Conservation (phyloP, 2,888 invertebrate species). For the Lasioglossum zephyrum region DNA sequence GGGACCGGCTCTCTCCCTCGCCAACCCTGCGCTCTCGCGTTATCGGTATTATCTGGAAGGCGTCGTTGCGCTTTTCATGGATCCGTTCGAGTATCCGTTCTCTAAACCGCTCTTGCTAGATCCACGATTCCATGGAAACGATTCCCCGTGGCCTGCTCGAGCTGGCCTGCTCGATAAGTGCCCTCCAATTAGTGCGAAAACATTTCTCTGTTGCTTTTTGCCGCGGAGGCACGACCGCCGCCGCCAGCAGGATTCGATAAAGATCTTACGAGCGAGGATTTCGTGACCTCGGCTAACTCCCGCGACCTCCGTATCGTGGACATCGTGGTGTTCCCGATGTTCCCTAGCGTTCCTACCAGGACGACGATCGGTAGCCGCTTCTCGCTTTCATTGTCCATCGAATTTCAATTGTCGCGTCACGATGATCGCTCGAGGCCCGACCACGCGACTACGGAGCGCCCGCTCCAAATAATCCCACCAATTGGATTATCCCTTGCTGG, state of each 20-base stretch:
- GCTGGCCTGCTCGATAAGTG: constrained; percentile 75
- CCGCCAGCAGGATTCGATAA: constrained; percentile 57
- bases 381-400: constrained; percentile 18
- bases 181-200: constrained; percentile 81
- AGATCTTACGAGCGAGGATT: constrained; percentile 67
- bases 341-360: neutral
- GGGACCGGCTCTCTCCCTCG: constrained; percentile 54
- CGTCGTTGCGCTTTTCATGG: constrained; percentile 76
- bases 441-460: neutral
- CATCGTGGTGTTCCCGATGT: constrained; percentile 6
- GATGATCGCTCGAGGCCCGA: neutral
- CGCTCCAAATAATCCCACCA: constrained; percentile 10
- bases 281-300: constrained; percentile 66
- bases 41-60: constrained; percentile 79
- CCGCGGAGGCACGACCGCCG: constrained; percentile 60
- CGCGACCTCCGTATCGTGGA: constrained; percentile 45
- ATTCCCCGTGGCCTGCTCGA: constrained; percentile 74
- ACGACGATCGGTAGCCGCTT: constrained; percentile 15
- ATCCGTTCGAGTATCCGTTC: constrained; percentile 60
- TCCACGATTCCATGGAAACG: constrained; percentile 82
- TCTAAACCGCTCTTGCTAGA: constrained; percentile 73
- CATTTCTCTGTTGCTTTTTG: constrained; percentile 74
- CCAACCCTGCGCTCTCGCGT: constrained; percentile 25
- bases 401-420: constrained; percentile 25
- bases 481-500: constrained; percentile 20